Evolutionary conservation across 2,888 invertebrate genomes (phyloP).

Genomic region (Hesperia comma): DNA sequence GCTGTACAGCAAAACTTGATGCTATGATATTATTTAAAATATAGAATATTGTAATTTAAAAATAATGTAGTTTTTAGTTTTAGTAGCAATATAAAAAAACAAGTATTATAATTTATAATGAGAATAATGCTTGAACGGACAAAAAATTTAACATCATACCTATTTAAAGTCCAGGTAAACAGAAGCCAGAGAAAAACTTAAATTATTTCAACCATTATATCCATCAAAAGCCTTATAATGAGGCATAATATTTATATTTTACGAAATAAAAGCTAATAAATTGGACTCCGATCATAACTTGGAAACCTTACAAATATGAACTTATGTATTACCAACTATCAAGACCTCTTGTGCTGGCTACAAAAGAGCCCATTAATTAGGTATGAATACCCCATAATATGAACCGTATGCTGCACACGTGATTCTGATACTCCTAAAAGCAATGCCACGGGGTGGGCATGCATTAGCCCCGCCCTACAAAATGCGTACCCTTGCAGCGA

Average conservation of each 20-base stretch:
- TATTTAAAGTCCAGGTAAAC: neutral
- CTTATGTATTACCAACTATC: slow-evolving; percentile 51
- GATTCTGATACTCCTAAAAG: slow-evolving; percentile 61
- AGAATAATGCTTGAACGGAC: too few relatives aligned
- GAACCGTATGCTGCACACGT: slow-evolving; percentile 74
- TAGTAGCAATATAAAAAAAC: too few relatives aligned
- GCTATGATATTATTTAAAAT: neutral
- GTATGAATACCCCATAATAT: slow-evolving; percentile 80
- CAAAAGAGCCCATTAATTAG: slow-evolving; percentile 73
- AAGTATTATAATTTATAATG: too few relatives aligned
- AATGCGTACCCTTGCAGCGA: slow-evolving; percentile 51
- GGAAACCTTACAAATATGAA: slow-evolving; percentile 5
- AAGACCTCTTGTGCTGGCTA: slow-evolving; percentile 53
- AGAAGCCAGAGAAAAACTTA: neutral
- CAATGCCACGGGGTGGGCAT: slow-evolving; percentile 61
- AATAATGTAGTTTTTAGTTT: too few relatives aligned
- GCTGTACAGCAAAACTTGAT: neutral
- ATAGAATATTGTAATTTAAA: neutral
- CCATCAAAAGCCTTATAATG: neutral
- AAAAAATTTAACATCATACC: too few relatives aligned
- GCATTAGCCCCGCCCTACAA: slow-evolving; percentile 65
- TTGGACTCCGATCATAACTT: neutral
- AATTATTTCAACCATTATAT: neutral
- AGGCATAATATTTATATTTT: neutral
- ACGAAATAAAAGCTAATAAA: neutral